Conservation (phyloP, 2,113 vertebrate species). For the Dasyornis broadbenti region DNA sequence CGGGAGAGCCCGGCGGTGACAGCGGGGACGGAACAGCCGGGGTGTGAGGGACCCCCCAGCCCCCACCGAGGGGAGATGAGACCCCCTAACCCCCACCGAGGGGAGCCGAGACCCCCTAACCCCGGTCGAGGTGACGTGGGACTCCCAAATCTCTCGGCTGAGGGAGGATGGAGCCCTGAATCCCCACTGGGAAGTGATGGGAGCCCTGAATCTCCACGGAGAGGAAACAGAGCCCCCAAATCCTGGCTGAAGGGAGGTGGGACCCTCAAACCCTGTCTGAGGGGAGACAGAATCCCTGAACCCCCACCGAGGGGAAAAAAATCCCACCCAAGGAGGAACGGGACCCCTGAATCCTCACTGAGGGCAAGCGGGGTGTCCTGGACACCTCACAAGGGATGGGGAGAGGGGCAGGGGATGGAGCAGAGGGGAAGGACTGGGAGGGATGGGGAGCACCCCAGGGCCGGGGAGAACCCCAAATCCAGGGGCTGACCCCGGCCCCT, state of each 20-base stretch:
- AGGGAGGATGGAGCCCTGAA: neutral
- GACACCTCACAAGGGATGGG: neutral
- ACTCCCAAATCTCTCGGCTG: neutral
- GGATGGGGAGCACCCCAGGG: neutral
- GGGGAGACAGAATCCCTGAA: neutral
- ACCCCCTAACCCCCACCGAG: neutral
- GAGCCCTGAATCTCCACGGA: neutral
- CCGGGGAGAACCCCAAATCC: too few relatives aligned
- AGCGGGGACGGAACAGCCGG: neutral
- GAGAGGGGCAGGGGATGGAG: neutral
- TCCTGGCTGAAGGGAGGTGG: too few relatives aligned
- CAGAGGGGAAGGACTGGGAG: neutral
- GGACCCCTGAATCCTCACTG: neutral
- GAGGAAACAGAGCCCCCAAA: neutral
- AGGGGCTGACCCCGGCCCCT: neutral
- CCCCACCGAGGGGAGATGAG: neutral
- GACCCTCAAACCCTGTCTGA: too few relatives aligned
- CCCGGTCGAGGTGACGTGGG: neutral
- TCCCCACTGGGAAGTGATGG: neutral
- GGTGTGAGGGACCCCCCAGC: neutral
- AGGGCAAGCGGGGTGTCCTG: neutral
- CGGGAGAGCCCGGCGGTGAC: neutral
- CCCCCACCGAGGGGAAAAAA: too few relatives aligned
- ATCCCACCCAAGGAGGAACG: accelerated
- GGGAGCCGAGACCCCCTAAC: neutral